phyloP scores from a whole-genome alignment of 2,888 invertebrate species.

The Coelinius sp. region DNA sequence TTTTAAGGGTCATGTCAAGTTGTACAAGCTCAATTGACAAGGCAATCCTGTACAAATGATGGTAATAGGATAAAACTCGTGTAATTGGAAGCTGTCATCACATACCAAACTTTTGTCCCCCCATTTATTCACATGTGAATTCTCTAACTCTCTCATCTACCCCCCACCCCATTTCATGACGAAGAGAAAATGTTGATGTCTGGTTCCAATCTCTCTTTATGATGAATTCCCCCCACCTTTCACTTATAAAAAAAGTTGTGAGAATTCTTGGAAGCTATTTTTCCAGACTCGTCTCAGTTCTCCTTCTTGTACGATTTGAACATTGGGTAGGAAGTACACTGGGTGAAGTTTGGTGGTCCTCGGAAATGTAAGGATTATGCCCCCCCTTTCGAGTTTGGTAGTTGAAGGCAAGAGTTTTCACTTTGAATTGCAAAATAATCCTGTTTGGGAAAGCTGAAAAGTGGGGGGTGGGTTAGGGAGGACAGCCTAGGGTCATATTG shows the following conservation, averaged over 20 bases:
- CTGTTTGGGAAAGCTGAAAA: conserved; percentile 44
- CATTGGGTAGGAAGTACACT: not conserved
- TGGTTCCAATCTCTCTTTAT: not conserved
- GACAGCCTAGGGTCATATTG: not conserved
- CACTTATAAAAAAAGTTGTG: not conserved
- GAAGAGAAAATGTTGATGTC: no score
- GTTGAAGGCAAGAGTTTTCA: conserved; percentile 34
- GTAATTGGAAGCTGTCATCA: conserved; percentile 12
- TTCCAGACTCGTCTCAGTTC: not conserved
- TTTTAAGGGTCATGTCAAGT: conserved; percentile 10
- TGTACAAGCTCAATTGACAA: not conserved
- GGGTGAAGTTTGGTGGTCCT: conserved; percentile 40
- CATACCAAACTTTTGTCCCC: not conserved
- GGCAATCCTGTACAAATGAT: not conserved
- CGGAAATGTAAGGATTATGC: conserved; percentile 48
- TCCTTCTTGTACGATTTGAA: conserved; percentile 6
- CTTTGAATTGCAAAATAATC: conserved; percentile 51
- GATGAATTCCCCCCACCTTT: not conserved
- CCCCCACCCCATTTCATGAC: no score
- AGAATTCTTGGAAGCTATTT: not conserved
- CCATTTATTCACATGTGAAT: conserved; percentile 1
- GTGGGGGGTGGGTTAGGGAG: conserved; percentile 30
- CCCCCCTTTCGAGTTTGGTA: conserved; percentile 29
- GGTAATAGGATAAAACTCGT: conserved; percentile 8
- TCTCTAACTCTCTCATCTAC: no score